Percentiles rank a stretch among this genome's conserved stretches.
Evolutionary conservation across 2,888 invertebrate species (phyloP).

Genomic region (Sinohyriopsis cumingii): DNA sequence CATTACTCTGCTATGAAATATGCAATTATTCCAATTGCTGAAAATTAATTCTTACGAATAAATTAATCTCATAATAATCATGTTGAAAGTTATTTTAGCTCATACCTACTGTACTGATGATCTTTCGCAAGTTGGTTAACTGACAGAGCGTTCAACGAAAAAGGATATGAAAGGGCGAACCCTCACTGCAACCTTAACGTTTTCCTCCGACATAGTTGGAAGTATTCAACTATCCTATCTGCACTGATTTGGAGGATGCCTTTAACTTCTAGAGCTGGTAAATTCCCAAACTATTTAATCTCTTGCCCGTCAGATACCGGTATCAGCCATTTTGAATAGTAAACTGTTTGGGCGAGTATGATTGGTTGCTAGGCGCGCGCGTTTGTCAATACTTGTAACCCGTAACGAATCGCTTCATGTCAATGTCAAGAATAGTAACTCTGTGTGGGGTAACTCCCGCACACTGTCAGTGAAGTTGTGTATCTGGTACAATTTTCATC

Average conservation of each 20-base stretch:
- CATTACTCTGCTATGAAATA: not conserved
- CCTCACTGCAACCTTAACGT: conserved; percentile 75
- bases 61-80: no score
- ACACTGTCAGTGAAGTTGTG: no score
- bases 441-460: no score
- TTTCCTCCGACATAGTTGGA: conserved; percentile 69
- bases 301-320: conserved; percentile 8
- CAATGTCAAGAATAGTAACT: no score
- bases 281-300: conserved; percentile 6
- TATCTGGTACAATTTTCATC: no score
- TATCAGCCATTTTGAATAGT: conserved; percentile 41
- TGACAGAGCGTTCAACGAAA: conserved; percentile 19
- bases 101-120: no score
- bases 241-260: no score
- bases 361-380: conserved; percentile 56
- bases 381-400: no score
- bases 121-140: conserved; percentile 3
- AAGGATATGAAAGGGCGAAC: conserved; percentile 75
- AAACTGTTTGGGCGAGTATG: conserved; percentile 41
- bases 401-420: no score
- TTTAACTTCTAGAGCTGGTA: not conserved
- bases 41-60: no score
- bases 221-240: not conserved
- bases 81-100: no score
- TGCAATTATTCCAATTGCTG: not conserved